Conservation (phyloP, 2,797 vertebrate genomes). For the Chrysolophus pictus region DNA sequence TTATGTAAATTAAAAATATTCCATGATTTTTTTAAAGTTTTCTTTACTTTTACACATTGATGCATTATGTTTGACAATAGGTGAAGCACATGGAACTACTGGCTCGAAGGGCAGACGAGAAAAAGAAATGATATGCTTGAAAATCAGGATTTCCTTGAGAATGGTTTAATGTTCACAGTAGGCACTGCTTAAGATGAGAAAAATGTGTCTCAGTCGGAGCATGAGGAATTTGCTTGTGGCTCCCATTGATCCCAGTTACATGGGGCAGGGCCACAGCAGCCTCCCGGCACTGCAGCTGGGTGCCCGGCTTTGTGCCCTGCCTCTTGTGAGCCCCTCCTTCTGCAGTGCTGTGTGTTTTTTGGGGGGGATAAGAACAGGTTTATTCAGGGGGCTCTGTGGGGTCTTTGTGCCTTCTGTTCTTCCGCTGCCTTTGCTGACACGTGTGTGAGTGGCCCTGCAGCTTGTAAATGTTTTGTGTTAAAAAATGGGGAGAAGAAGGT, state of each 20-base stretch:
- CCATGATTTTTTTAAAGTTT: neutral
- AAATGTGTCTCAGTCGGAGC: neutral
- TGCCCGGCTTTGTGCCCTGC: fast-evolving
- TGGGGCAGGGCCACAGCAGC: neutral
- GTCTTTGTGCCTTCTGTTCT: fast-evolving
- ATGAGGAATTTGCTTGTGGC: fast-evolving
- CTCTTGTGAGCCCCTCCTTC: neutral
- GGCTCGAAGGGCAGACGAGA: neutral
- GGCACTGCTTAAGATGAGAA: neutral
- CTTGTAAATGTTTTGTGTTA: neutral
- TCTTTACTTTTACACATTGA: neutral
- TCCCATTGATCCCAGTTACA: neutral
- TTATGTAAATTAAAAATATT: conserved; percentile 24
- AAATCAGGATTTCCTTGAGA: neutral
- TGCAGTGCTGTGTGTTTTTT: neutral
- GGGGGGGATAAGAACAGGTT: neutral
- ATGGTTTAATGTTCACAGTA: neutral
- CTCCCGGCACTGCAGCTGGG: neutral
- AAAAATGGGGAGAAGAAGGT: neutral
- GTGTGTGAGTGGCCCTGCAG: neutral
- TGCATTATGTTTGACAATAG: neutral
- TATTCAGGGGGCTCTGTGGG: neutral
- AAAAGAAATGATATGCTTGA: neutral
- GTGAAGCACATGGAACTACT: neutral
- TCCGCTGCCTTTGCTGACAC: neutral